Evolutionary conservation across 2,797 vertebrate genomes (phyloP).

Genomic region (Coendou prehensilis): DNA sequence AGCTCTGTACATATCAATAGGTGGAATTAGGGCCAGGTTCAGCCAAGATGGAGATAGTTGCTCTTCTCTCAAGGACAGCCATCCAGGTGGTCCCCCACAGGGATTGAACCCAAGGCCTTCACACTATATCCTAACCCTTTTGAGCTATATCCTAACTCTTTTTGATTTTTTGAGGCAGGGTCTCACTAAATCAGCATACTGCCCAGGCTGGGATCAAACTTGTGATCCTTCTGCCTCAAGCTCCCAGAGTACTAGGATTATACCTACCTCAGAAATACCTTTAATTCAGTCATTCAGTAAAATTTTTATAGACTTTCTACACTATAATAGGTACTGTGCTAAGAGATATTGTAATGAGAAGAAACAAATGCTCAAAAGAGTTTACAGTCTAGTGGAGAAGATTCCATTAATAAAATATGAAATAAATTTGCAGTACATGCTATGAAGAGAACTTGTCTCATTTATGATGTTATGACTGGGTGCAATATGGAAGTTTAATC

Average conservation of each 20-base stretch:
- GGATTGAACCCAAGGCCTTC: background rate
- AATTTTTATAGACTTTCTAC: background rate
- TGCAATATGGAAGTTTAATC: background rate
- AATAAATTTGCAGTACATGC: background rate
- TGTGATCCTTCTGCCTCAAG: background rate
- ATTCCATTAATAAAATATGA: background rate
- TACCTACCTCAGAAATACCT: background rate
- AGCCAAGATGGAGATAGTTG: too few relatives aligned
- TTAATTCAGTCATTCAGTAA: background rate
- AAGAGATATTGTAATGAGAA: background rate
- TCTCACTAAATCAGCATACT: background rate
- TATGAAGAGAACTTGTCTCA: background rate
- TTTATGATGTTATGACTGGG: background rate
- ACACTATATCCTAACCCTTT: background rate
- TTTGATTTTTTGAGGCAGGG: background rate
- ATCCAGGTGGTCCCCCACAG: too few relatives aligned
- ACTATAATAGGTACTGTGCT: background rate
- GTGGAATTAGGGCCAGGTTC: too few relatives aligned
- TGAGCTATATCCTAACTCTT: background rate
- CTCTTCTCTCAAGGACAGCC: too few relatives aligned
- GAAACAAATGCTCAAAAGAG: background rate
- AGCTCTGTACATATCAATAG: too few relatives aligned
- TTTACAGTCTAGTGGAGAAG: background rate
- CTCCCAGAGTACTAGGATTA: background rate
- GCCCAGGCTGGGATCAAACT: background rate